phyloP scores from a whole-genome alignment of 92 coral and sea anemone species.

The Palythoa caribaeorum region DNA sequence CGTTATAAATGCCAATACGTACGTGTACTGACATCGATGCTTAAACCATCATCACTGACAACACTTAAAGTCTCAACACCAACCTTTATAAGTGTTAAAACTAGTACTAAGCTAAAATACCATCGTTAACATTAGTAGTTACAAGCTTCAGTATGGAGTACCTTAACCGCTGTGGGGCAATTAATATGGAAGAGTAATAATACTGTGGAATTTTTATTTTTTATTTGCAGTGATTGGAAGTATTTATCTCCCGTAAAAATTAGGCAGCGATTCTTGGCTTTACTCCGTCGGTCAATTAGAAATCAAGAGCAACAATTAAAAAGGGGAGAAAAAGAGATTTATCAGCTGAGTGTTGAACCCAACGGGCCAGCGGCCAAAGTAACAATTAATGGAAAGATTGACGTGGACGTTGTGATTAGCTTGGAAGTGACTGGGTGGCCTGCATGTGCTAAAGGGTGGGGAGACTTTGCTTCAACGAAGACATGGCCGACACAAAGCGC shows the following conservation, averaged over 20 bases:
- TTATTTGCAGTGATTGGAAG: conserved; percentile 45
- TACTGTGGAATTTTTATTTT: not conserved
- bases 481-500: conserved; percentile 42
- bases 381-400: conserved; percentile 30
- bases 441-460: conserved; percentile 54
- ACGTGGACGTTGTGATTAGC: conserved; percentile 58
- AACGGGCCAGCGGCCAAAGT: conserved; percentile 70
- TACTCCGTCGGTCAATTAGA: conserved; percentile 13
- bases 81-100: no score
- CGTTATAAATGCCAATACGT: no score
- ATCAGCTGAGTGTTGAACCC: conserved; percentile 1
- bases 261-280: conserved; percentile 26
- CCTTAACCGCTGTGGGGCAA: no score
- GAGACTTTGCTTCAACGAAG: conserved; percentile 8
- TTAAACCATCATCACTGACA: no score
- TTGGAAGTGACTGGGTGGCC: conserved; percentile 60
- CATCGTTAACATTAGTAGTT: no score
- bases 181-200: no score
- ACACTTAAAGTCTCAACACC: no score
- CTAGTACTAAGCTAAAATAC: no score
- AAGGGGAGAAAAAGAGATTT: not conserved
- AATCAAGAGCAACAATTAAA: not conserved
- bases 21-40: no score
- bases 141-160: no score
- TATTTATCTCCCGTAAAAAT: conserved; percentile 63